These are phyloP conservation scores for Atherinosoma microstoma DNA, from an alignment of 2,797 vertebrate genomes.

Conservation along the genomic window DNA sequence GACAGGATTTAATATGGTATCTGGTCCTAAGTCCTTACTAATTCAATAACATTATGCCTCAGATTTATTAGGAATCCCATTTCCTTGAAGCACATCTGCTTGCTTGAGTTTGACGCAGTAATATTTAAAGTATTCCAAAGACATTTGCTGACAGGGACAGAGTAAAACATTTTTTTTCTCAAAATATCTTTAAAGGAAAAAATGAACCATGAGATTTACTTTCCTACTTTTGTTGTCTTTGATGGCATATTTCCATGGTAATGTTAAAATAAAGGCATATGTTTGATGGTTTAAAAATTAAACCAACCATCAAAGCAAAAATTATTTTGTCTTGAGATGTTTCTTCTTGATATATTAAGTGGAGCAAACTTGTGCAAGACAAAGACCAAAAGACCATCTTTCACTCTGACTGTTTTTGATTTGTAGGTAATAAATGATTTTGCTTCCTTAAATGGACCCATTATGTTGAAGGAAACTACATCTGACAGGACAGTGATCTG, in stretches of 20 bases:
- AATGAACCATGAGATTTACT: background rate
- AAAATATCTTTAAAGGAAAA: conserved; percentile 13
- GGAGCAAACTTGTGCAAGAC: conserved; percentile 1
- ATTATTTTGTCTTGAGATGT: background rate
- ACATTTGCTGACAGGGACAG: conserved; percentile 18
- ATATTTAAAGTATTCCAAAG: conserved; percentile 37
- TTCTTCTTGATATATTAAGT: background rate
- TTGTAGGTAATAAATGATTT: conserved; percentile 49
- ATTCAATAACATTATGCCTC: conserved; percentile 80
- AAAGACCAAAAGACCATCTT: conserved; percentile 30
- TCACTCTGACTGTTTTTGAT: conserved; percentile 47
- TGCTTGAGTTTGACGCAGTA: conserved; percentile 46
- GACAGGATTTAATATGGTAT: conserved; percentile 75
- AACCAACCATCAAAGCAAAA: background rate
- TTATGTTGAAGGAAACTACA: conserved; percentile 40
- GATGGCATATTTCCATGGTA: background rate
- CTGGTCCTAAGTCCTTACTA: conserved; percentile 73
- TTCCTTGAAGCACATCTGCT: conserved; percentile 70
- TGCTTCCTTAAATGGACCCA: conserved; percentile 27
- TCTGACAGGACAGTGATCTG: conserved; percentile 42
- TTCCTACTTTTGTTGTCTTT: background rate
- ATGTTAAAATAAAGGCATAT: background rate
- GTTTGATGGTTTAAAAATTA: background rate
- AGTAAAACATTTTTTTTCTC: conserved; percentile 17
- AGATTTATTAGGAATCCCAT: conserved; percentile 75